Base-by-base conservation (phyloP, 2,888 invertebrate species). In the Eupsilia transversa region DNA sequence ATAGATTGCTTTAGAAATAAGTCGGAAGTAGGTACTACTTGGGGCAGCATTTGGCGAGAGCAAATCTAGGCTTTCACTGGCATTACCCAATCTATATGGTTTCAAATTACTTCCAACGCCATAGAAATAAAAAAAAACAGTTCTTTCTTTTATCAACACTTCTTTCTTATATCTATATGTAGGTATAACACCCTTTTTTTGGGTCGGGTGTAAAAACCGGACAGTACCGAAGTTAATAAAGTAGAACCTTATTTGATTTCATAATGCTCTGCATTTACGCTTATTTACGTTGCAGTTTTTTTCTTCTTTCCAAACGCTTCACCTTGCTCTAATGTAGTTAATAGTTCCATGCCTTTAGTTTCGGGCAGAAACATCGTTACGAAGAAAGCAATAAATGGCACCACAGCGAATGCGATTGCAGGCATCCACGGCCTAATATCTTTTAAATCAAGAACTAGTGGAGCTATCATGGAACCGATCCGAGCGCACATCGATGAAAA, bases 401-500 rank as follows among this genome's bases (percentile, higher is more conserved):
- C 88, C 0, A 97, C 73, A 0, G 98, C 98, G 90, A 98, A 98
- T 46, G 97, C 95, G 0, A 97, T 87, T 0, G 98, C 97, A 0
- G 98, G 97, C 65, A 98, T 82, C 97, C 97, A 97, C 0, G 84
- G 67, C 20, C 94, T 91, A 0, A 96, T 88, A 38, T 92, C 90
- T 65, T 92, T 93, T 88, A 98, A 88, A 30, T 97, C 97, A 27
- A 98, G 97, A 12, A 99, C 97, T 89, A 98, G 98, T 0, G 99
- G 99, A 0, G 99, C 98, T 12, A 97, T 85, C 97, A 99, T 98
- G 0, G 98, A 98, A 0, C 99, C 99, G 38, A 99, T 94, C 82
- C 99, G 97, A 0, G 99, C 99, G 89, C 97, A 97, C 97, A 98
- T 98, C 0, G 99, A 99, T 30, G 98, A 98, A 23, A 98, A 97